Conservation (phyloP, 2,888 invertebrate genomes). For the Drosophila borealis region DNA sequence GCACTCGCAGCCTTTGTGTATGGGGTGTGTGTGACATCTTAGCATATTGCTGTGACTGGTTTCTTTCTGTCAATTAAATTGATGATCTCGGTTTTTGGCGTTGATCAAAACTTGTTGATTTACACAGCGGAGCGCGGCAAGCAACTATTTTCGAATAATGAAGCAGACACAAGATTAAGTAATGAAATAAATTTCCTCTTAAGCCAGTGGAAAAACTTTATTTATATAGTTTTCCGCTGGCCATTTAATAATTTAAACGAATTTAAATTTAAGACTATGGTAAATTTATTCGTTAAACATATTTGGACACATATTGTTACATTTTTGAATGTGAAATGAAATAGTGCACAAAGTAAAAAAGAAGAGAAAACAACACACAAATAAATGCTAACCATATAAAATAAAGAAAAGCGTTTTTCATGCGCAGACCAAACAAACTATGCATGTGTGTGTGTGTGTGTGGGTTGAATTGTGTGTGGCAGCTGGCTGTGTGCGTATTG, state of each 20-base stretch:
- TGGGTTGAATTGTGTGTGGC: slow-evolving; percentile 52
- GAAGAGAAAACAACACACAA: slow-evolving; percentile 8
- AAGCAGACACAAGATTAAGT: not conserved
- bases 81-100: slow-evolving; percentile 41
- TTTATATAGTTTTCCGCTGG: too few species aligned
- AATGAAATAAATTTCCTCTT: slow-evolving; percentile 13
- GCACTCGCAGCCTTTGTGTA: slow-evolving; percentile 1
- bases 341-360: slow-evolving; percentile 9
- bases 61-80: slow-evolving; percentile 45
- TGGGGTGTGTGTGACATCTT: slow-evolving; percentile 26
- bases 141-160: not conserved
- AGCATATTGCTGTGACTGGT: slow-evolving; percentile 7
- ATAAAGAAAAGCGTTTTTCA: slow-evolving; percentile 70
- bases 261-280: too few species aligned
- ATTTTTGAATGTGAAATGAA: slow-evolving; percentile 28
- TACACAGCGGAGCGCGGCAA: slow-evolving; percentile 1
- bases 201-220: too few species aligned
- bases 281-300: too few species aligned
- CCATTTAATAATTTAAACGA: too few species aligned
- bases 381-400: slow-evolving; percentile 51
- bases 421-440: slow-evolving; percentile 42
- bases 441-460: slow-evolving; percentile 15
- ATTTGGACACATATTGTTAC: not conserved
- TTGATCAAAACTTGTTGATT: slow-evolving; percentile 66
- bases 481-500: slow-evolving; percentile 80